Conservation (phyloP, 2,888 invertebrate species). For the Epicampocera succincta region DNA sequence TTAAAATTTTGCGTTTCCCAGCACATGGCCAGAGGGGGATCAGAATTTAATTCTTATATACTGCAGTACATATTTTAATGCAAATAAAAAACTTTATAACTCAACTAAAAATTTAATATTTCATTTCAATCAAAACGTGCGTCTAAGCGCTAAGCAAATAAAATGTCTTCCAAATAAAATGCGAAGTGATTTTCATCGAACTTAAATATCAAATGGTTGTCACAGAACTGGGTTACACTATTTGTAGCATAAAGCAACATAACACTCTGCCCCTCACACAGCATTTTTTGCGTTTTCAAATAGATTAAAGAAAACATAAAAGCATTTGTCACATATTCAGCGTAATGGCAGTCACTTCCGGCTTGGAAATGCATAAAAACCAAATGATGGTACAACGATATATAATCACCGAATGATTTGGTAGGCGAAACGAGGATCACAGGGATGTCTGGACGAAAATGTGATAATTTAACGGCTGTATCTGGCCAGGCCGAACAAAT, state of each 20-base stretch:
- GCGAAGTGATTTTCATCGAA: slow-evolving; percentile 71
- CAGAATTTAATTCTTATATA: too few relatives aligned
- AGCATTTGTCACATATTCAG: slow-evolving; percentile 71
- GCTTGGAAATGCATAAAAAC: slow-evolving; percentile 73
- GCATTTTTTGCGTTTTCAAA: slow-evolving; percentile 69
- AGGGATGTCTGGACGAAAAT: slow-evolving; percentile 76
- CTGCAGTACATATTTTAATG: too few relatives aligned
- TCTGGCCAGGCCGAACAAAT: slow-evolving; percentile 75
- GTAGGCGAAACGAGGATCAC: slow-evolving; percentile 76
- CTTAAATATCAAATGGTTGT: slow-evolving; percentile 75
- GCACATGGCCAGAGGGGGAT: too few relatives aligned
- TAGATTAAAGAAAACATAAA: slow-evolving; percentile 74
- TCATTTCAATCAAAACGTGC: neutral
- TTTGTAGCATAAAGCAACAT: slow-evolving; percentile 75
- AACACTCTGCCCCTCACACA: slow-evolving; percentile 70
- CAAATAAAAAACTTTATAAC: too few relatives aligned
- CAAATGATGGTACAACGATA: slow-evolving; percentile 76
- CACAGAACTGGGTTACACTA: slow-evolving; percentile 72
- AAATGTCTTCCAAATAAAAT: slow-evolving; percentile 69
- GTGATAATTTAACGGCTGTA: slow-evolving; percentile 78
- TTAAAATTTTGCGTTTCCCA: too few relatives aligned
- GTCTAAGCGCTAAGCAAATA: slow-evolving; percentile 42
- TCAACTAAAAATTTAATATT: neutral
- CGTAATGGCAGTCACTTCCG: neutral
- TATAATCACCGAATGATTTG: slow-evolving; percentile 74